Evolutionary conservation across 2,113 vertebrate genomes (phyloP).

Genomic region (Pampusana beccarii): DNA sequence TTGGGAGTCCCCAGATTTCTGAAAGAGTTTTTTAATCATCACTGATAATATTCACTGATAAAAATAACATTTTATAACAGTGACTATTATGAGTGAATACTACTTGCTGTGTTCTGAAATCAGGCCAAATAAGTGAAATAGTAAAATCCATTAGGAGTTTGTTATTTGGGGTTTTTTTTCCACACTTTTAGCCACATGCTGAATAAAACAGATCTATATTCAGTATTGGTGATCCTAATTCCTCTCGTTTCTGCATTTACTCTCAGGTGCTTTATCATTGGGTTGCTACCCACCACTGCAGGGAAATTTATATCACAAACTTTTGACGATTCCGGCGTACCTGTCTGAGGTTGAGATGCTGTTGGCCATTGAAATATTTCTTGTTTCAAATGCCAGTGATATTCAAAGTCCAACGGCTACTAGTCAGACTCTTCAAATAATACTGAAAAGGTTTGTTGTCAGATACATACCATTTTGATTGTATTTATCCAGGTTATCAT

Average conservation of each 20-base stretch:
- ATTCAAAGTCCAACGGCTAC: constrained; percentile 70
- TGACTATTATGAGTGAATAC: background rate
- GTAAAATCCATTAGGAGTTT: background rate
- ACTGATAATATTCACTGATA: background rate
- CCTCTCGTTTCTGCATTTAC: background rate
- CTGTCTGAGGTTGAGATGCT: constrained; percentile 91
- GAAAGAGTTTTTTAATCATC: background rate
- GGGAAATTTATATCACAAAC: constrained; percentile 73
- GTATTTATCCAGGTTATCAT: background rate
- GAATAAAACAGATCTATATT: background rate
- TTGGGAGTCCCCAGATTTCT: background rate
- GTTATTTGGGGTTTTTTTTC: background rate
- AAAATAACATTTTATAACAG: background rate
- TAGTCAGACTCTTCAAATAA: constrained; percentile 77
- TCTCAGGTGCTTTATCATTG: constrained; percentile 80
- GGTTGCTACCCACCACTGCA: constrained; percentile 83
- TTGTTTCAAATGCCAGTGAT: constrained; percentile 81
- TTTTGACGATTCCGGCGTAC: constrained; percentile 79
- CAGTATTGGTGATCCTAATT: background rate
- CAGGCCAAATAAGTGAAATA: background rate
- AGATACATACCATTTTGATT: background rate
- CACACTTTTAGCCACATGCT: background rate
- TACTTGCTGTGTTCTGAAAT: background rate
- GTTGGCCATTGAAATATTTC: constrained; percentile 88
- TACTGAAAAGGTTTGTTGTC: constrained; percentile 86